Base-by-base conservation (phyloP, 2,797 vertebrate species). In the Syndactyla subalaris region DNA sequence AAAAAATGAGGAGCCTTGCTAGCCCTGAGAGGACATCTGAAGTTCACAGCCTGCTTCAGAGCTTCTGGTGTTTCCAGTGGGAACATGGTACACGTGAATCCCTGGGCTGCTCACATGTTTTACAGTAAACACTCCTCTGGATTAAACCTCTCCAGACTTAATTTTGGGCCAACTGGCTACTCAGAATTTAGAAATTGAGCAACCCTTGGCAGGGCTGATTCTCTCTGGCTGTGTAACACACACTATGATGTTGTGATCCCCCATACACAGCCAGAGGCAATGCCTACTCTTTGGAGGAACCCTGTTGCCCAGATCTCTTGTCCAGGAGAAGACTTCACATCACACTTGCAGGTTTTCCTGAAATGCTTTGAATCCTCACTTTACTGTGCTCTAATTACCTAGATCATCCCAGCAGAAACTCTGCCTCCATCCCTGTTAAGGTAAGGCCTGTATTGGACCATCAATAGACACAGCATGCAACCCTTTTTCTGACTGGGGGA, bases 41-140 rank as follows among this genome's bases (percentile, higher is more conserved):
- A 65, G 48, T 7, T 29, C 58, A 32, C 17, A 68, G 19, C 21
- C 32, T 55, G 26, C 52, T 71, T 30, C 76, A 54, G 34, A 68
- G 19, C n/a, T 77, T 36, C 23, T 3, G 23, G 66, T 1, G 1
- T 80, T 63, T 78, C 71, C 54, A 46, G 34, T 30, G 62, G 58
- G 34, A 90, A n/a, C 0, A 0, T 3, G 1, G 23, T 39, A 24
- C 10, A 0, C 14, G 24, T 70, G 61, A 80, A 80, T 83, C 48
- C 59, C 65, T 61, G 49, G 36, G 29, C 74, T 75, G 30, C 27
- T 76, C 76, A 48, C 19, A 10, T 2, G 13, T 48, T 93, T 86
- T 90, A 57, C 83, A 46, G 32, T 54, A 88, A 90, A 58, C 34
- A 19, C 38, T 84, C 34, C 5, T 65, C 92, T 75, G 54, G 46